Percentiles rank a stretch among this genome's conserved stretches.
Evolutionary conservation across 2,888 invertebrate genomes (phyloP).

Genomic region (Parasteatoda lunata): DNA sequence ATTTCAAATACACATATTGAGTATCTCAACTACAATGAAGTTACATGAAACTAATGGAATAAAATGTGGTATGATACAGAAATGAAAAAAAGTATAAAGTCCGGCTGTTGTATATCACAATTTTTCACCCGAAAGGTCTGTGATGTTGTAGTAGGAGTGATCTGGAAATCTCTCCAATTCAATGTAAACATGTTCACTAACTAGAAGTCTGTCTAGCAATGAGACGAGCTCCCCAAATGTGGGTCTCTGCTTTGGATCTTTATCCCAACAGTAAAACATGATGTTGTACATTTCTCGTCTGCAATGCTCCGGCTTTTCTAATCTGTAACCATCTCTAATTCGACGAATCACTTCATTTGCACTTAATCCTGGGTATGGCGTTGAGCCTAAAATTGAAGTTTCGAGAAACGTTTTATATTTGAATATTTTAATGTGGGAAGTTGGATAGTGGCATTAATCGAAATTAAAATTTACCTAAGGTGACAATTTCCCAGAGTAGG

Average conservation of each 20-base stretch:
- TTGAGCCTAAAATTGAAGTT: constrained; percentile 80
- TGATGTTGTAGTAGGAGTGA: constrained; percentile 83
- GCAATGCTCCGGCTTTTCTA: constrained; percentile 95
- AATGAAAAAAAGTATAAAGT: background rate
- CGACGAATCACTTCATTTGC: constrained; percentile 92
- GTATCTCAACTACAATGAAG: background rate
- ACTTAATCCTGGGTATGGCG: constrained; percentile 94
- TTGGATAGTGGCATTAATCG: background rate
- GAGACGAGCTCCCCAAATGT: constrained; percentile 87
- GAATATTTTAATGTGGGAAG: no score
- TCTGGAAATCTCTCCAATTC: constrained; percentile 93
- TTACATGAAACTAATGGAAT: background rate
- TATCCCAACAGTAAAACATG: constrained; percentile 97
- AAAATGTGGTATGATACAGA: background rate
- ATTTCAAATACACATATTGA: no score
- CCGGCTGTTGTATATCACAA: constrained; percentile 62
- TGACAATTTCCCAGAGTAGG: constrained; percentile 95
- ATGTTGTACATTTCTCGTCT: constrained; percentile 90
- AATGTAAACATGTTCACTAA: constrained; percentile 94
- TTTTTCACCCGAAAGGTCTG: constrained; percentile 70
- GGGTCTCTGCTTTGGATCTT: constrained; percentile 87
- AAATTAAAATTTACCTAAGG: constrained; percentile 77
- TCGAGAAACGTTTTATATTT: background rate
- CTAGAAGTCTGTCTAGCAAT: constrained; percentile 86
- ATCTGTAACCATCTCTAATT: constrained; percentile 89